Percentiles rank a stretch among this genome's conserved stretches.
Evolutionary conservation across 1,140 invertebrate species (phyloP).

Genomic region (Asbolus verrucosus): DNA sequence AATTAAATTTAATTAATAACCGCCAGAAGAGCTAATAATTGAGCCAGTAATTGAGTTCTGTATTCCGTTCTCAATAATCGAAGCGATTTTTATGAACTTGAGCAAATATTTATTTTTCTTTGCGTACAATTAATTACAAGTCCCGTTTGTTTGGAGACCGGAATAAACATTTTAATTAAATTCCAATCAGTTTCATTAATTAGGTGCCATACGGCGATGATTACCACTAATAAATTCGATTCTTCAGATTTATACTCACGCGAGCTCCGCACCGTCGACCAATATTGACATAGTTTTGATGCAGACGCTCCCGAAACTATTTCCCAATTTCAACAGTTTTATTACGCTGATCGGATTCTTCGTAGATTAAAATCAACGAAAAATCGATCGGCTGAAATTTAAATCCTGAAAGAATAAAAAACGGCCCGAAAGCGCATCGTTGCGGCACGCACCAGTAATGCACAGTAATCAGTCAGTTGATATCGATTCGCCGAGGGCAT

Average conservation of each 20-base stretch:
- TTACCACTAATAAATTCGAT: constrained; percentile 14
- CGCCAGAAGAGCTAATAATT: constrained; percentile 35
- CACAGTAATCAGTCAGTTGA: too few species aligned
- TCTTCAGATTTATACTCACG: constrained; percentile 31
- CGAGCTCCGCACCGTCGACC: constrained; percentile 5
- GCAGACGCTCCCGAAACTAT: constrained; percentile 20
- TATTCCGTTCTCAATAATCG: constrained; percentile 24
- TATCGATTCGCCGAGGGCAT: too few species aligned
- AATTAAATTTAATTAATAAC: constrained; percentile 46
- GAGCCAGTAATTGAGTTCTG: constrained; percentile 36
- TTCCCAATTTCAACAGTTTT: constrained; percentile 28
- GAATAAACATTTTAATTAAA: constrained; percentile 49
- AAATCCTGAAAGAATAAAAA: too few species aligned
- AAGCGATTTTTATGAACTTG: constrained; percentile 19
- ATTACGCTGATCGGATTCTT: constrained; percentile 1
- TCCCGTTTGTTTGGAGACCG: constrained; percentile 29
- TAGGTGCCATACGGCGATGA: constrained; percentile 22
- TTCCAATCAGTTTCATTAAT: constrained; percentile 48
- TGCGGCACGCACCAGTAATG: too few species aligned
- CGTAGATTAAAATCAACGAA: not conserved
- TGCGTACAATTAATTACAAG: constrained; percentile 47
- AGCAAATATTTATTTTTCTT: constrained; percentile 47
- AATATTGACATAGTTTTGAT: constrained; percentile 39
- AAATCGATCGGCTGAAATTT: not conserved
- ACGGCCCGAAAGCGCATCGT: too few species aligned